Conservation (phyloP, 2,797 vertebrate genomes). For the Poeciliopsis turneri region DNA sequence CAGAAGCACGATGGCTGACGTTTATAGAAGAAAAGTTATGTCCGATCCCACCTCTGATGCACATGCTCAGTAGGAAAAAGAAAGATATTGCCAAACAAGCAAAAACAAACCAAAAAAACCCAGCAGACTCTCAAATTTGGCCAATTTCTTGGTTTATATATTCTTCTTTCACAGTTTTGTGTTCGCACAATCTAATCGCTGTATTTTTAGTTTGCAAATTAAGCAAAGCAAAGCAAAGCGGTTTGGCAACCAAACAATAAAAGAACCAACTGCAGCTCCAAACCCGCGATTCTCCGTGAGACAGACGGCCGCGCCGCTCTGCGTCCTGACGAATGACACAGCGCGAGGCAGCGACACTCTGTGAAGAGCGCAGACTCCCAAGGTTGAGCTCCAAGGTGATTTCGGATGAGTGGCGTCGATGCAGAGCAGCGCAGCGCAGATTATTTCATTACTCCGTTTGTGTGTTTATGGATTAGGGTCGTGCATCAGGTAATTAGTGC, state of each 20-base stretch:
- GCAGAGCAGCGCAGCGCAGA: conserved; percentile 44
- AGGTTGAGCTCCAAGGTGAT: conserved; percentile 68
- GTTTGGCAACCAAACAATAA: conserved; percentile 6
- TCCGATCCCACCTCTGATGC: neutral
- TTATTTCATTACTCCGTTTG: conserved; percentile 65
- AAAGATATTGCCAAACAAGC: neutral
- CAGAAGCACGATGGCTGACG: neutral
- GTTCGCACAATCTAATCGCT: neutral
- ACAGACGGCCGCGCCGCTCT: neutral
- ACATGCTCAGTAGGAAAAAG: neutral
- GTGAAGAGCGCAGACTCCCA: conserved; percentile 32
- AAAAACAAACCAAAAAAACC: neutral
- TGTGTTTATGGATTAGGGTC: conserved; percentile 75
- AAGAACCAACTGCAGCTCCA: neutral
- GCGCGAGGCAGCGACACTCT: conserved; percentile 33
- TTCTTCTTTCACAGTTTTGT: neutral
- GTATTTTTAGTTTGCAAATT: conserved; percentile 23
- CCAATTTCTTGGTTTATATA: neutral
- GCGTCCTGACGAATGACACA: conserved; percentile 3
- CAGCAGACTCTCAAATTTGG: neutral
- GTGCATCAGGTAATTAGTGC: conserved; percentile 60
- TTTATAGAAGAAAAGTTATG: neutral
- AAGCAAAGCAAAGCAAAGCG: neutral
- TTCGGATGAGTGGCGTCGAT: conserved; percentile 67
- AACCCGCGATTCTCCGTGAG: neutral